phyloP scores from a whole-genome alignment of 2,113 vertebrate genomes.

The Halcyon senegalensis region DNA sequence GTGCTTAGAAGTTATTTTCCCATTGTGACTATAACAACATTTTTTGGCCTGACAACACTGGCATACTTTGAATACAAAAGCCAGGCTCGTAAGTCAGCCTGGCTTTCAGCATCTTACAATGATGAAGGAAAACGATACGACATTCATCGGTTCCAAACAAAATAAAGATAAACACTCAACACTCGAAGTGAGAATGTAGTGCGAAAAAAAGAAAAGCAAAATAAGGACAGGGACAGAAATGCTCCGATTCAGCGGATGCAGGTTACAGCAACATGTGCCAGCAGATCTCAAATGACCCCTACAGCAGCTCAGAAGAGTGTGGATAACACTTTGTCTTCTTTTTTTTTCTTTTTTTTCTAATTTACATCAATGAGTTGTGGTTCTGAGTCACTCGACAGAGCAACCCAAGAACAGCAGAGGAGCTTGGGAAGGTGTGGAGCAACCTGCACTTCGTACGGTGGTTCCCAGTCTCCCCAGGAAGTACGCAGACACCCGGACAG shows the following conservation, averaged over 20 bases:
- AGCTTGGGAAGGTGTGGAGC: not conserved
- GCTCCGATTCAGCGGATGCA: not conserved
- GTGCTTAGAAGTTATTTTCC: conserved; percentile 56
- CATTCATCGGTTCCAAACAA: conserved; percentile 24
- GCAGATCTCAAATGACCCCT: not conserved
- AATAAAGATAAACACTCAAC: conserved; percentile 15
- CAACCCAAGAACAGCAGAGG: not conserved
- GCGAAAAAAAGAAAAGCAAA: not conserved
- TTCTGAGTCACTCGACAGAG: not conserved
- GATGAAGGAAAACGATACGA: conserved; percentile 14
- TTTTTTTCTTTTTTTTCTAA: not conserved
- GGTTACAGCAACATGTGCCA: not conserved
- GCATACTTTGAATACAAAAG: conserved; percentile 10
- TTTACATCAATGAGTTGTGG: not conserved
- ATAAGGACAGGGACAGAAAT: not conserved
- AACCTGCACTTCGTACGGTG: not conserved
- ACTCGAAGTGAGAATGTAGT: not conserved
- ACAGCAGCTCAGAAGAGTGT: not conserved
- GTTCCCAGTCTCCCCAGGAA: not conserved
- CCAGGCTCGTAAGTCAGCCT: not conserved
- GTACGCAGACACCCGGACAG: not conserved
- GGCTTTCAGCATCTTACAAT: conserved; percentile 35
- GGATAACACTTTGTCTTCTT: not conserved
- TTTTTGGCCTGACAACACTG: conserved; percentile 51
- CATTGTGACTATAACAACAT: conserved; percentile 60